Percentiles rank a stretch among this genome's conserved stretches.
phyloP scores from a whole-genome alignment of 2,888 invertebrate species.

The Smittia sp. region DNA sequence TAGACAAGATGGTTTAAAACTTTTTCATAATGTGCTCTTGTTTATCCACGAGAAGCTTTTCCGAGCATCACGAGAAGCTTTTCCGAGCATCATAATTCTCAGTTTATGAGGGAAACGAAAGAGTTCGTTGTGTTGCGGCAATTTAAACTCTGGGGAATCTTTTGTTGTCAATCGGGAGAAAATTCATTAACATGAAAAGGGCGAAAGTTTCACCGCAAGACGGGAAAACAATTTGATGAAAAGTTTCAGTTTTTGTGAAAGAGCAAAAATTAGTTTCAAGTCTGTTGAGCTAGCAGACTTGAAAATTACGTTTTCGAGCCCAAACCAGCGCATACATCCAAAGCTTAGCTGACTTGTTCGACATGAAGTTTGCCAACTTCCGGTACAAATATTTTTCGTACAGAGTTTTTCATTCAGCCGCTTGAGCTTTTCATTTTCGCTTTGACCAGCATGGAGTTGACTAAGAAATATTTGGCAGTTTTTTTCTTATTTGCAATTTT shows the following conservation, averaged over 20 bases:
- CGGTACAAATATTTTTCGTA: background rate
- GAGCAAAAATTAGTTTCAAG: no score
- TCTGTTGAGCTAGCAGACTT: no score
- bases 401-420: background rate
- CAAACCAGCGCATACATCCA: no score
- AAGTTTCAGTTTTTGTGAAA: no score
- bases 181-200: background rate
- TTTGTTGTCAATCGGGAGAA: background rate
- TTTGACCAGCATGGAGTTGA: background rate
- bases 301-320: no score
- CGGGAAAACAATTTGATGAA: no score
- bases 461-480: background rate
- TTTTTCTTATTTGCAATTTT: background rate
- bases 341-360: no score
- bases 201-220: background rate
- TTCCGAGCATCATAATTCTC: background rate
- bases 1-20: slow-evolving; percentile 22
- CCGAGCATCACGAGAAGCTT: background rate
- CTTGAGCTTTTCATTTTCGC: no score
- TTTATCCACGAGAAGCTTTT: slow-evolving; percentile 35
- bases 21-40: slow-evolving; percentile 29
- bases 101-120: background rate
- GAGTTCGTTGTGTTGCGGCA: background rate
- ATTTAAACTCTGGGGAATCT: background rate
- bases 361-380: background rate